A percentile compares a stretch with the other conserved stretches of the same genome.
These are phyloP conservation scores for Enoplolaimus lenunculus DNA, from an alignment of 2,888 invertebrate species.

Conservation along the genomic window DNA sequence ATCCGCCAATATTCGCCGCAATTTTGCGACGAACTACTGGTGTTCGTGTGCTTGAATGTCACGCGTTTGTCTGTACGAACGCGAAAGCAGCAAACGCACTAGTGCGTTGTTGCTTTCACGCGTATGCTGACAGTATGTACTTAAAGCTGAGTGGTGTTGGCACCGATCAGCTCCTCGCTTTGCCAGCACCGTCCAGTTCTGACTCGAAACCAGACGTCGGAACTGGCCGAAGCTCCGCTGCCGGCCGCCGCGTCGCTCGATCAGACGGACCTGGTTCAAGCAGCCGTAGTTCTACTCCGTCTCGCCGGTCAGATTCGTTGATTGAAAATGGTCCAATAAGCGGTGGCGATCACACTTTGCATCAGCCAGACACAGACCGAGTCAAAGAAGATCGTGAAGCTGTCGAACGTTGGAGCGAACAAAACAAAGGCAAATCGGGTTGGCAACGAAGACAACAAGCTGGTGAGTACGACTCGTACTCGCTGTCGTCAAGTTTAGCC, in stretches of 20 bases:
- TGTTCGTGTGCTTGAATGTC: conserved; percentile 89
- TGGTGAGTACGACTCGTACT: conserved; percentile 37
- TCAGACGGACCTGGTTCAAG: neutral
- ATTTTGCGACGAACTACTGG: conserved; percentile 86
- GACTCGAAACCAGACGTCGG: conserved; percentile 25
- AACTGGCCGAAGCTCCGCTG: neutral
- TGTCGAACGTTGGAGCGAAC: conserved; percentile 26
- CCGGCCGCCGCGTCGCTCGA: neutral
- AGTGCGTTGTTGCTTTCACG: conserved; percentile 73
- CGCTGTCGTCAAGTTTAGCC: conserved; percentile 28
- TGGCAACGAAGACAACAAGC: conserved; percentile 34
- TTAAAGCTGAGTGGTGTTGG: conserved; percentile 27
- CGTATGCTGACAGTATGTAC: conserved; percentile 86
- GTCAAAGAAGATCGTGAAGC: conserved; percentile 4
- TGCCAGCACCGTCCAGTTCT: conserved; percentile 27
- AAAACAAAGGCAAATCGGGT: conserved; percentile 29
- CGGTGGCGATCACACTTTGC: neutral
- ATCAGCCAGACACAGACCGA: neutral
- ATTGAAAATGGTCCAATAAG: conserved; percentile 7
- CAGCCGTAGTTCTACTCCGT: conserved; percentile 17
- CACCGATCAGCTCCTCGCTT: conserved; percentile 22
- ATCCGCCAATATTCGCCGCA: conserved; percentile 90
- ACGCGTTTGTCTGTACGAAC: conserved; percentile 90
- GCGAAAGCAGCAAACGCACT: conserved; percentile 93
- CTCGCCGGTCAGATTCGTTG: neutral